phyloP scores from a whole-genome alignment of 2,797 vertebrate species.

The Pteropus rufus region DNA sequence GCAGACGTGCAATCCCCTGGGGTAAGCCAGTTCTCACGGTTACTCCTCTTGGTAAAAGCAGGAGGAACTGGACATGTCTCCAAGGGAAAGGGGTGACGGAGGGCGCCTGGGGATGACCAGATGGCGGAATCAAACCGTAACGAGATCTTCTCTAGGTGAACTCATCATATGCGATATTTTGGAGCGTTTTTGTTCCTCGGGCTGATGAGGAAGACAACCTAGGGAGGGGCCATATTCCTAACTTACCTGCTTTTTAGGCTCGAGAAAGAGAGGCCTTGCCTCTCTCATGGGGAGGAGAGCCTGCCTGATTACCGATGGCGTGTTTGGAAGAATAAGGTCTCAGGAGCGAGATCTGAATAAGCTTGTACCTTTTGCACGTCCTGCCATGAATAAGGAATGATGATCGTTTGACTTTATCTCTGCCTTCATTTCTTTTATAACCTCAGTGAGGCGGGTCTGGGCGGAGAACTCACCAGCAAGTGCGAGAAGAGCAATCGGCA shows the following conservation, averaged over 20 bases:
- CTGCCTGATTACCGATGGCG: background rate
- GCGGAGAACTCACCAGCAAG: accelerated
- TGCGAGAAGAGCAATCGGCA: background rate
- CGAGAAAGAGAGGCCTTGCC: background rate
- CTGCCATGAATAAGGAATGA: background rate
- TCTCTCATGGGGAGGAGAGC: background rate
- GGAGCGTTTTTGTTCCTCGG: background rate
- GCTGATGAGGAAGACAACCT: background rate
- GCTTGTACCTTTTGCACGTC: background rate
- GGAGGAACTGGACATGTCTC: background rate
- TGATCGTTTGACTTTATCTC: background rate
- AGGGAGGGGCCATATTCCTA: background rate
- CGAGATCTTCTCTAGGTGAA: background rate
- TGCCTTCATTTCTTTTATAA: background rate
- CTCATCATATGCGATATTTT: background rate
- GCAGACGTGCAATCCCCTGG: background rate
- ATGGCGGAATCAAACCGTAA: background rate
- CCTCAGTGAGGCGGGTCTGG: background rate
- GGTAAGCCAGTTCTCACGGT: background rate
- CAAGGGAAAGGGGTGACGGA: background rate
- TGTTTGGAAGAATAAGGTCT: accelerated
- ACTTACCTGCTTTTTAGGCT: background rate
- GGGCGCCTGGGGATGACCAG: background rate
- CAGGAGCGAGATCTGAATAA: background rate
- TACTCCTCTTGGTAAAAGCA: background rate